Evolutionary conservation across 1,140 invertebrate genomes (phyloP).

Genomic region (Zaprionus ghesquierei): DNA sequence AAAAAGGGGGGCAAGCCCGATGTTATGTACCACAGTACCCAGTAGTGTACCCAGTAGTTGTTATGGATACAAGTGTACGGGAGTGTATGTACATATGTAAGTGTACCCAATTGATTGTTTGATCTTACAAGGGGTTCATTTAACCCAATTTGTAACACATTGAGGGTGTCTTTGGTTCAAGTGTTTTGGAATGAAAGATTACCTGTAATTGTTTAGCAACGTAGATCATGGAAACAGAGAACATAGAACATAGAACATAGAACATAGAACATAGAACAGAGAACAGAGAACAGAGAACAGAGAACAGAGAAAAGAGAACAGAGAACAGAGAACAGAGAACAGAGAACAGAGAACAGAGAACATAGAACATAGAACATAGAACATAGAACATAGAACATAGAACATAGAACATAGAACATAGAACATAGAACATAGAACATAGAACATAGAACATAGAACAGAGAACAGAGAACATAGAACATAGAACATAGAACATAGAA

Average conservation of each 20-base stretch:
- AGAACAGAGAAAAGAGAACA: too few relatives aligned
- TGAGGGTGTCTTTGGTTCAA: too few relatives aligned
- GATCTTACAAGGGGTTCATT: background rate
- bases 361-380: background rate
- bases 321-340: too few relatives aligned
- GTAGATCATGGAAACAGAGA: background rate
- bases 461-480: background rate
- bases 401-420: background rate
- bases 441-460: background rate
- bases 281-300: too few relatives aligned
- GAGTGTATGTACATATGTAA: background rate
- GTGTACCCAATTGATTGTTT: background rate
- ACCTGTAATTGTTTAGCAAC: too few relatives aligned
- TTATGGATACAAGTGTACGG: background rate
- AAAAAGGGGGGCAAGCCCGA: background rate
- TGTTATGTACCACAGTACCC: too few relatives aligned
- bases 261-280: too few relatives aligned
- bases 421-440: background rate
- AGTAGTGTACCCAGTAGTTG: background rate
- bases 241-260: too few relatives aligned
- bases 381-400: background rate
- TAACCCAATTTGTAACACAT: too few relatives aligned
- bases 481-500: background rate
- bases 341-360: background rate
- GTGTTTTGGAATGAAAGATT: too few relatives aligned